phyloP scores from a whole-genome alignment of 2,113 vertebrate species.

The Furnarius figulus region DNA sequence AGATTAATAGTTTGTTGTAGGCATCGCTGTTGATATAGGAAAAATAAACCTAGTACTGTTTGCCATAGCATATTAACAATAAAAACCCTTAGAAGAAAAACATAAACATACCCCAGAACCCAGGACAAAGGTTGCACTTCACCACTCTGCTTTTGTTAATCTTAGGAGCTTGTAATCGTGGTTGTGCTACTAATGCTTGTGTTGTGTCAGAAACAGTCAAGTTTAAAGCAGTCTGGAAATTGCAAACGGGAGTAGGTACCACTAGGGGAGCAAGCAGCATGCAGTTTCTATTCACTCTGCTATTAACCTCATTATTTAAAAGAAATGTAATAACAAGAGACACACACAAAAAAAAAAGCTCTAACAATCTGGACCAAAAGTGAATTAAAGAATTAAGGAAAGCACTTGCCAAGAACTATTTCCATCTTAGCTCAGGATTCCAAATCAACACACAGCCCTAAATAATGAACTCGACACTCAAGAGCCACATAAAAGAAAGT shows the following conservation, averaged over 20 bases:
- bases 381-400: background rate
- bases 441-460: background rate
- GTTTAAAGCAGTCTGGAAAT: background rate
- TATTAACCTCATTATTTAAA: background rate
- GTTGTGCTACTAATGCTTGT: background rate
- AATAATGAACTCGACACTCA: background rate
- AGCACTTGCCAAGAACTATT: background rate
- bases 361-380: background rate
- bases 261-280: background rate
- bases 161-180: background rate
- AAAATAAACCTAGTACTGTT: background rate
- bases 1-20: background rate
- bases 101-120: background rate
- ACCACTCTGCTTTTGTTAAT: background rate
- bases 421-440: background rate
- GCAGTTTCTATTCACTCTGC: background rate
- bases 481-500: conserved; percentile 3
- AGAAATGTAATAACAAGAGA: background rate
- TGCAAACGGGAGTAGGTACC: background rate
- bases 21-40: background rate
- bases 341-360: background rate
- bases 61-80: background rate
- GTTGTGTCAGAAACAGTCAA: background rate
- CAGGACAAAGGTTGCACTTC: background rate
- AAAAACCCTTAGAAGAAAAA: background rate